A percentile compares a stretch with the other conserved stretches of the same genome.
phyloP scores from a whole-genome alignment of 2,797 vertebrate species.

The Yasuhikotakia modesta region DNA sequence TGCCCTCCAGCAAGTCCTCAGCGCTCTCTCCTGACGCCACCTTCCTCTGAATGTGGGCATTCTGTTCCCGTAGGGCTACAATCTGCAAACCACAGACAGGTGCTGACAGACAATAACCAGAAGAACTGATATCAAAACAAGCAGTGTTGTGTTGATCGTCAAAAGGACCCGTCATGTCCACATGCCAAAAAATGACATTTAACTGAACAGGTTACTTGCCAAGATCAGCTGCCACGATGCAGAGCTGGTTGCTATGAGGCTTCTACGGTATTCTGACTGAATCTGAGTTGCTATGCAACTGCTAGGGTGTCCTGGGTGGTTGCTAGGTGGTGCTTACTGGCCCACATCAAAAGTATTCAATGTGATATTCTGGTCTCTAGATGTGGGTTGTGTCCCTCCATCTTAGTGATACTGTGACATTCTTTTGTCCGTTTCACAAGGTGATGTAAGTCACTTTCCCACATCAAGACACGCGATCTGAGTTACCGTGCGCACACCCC shows the following conservation, averaged over 20 bases:
- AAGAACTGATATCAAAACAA: neutral
- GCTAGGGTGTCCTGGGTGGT: neutral
- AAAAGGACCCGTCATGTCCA: neutral
- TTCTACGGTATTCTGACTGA: neutral
- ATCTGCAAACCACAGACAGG: conserved; percentile 78
- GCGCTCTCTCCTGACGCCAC: conserved; percentile 89
- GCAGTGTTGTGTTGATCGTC: neutral
- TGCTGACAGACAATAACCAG: neutral
- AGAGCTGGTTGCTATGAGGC: neutral
- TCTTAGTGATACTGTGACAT: too few species aligned
- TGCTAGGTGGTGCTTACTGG: neutral
- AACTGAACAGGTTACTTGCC: neutral
- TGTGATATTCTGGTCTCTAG: neutral
- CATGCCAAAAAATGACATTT: neutral
- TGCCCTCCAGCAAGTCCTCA: conserved; percentile 88
- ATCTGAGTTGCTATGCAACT: neutral
- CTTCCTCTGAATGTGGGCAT: conserved; percentile 97
- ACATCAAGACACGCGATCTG: too few species aligned
- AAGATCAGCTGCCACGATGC: neutral
- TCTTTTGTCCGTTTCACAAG: too few species aligned
- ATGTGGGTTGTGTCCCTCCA: neutral
- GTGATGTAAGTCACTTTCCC: too few species aligned
- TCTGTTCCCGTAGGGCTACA: conserved; percentile 95
- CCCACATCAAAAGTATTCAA: neutral
- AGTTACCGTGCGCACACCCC: too few species aligned